Evolutionary conservation across 2,113 vertebrate genomes (phyloP), one percentile per base, ranked within the genome.

Genomic region (Datnioides undecimradiatus): DNA sequence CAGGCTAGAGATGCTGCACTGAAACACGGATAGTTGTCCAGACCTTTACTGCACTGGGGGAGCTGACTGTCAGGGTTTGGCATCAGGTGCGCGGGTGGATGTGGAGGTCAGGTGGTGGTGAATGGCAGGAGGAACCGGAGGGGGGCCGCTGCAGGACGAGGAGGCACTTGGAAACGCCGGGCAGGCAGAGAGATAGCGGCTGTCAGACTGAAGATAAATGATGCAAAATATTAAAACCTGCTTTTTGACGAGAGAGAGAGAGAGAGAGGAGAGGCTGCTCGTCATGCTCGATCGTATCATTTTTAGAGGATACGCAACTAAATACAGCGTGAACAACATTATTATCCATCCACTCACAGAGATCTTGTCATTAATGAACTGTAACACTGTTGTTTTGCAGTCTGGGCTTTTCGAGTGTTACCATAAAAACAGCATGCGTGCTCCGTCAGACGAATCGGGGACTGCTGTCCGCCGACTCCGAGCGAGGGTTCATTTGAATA

Each of bases 401-500:
- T 51, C 3, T 10, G 3, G 36, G 17, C 14, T 64, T 34, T 46
- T 66, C 5, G 31, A 82, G 33, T 12, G 58, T 63, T 1, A 8
- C 49, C 41, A 57, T 41, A n/a, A 41, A 49, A 54, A 40, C 63
- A 40, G 46, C 62, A 27, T 2, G 52, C 29, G 27, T 17, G 29
- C 23, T 41, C 27, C n/a, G 5, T 85, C 72, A 54, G 21, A 71
- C 14, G 3, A 65, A 33, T 3, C 23, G 1, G 25, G 41, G 33
- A 16, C 43, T 31, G 73, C 41, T 19, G 66, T 51, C 41, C 25
- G 29, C 65, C 48, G 14, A 66, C 70, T 60, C 67, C 8, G n/a
- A 70, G 54, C 19, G n/a, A 66, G 52, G 52, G 9, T 25, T 72
- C 60, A 51, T 68, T 64, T 78, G 57, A 69, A 78, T 78, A 74